These are phyloP conservation scores for Cosmorhoe ocellata DNA, from an alignment of 2,888 invertebrate species.

Conservation along the genomic window DNA sequence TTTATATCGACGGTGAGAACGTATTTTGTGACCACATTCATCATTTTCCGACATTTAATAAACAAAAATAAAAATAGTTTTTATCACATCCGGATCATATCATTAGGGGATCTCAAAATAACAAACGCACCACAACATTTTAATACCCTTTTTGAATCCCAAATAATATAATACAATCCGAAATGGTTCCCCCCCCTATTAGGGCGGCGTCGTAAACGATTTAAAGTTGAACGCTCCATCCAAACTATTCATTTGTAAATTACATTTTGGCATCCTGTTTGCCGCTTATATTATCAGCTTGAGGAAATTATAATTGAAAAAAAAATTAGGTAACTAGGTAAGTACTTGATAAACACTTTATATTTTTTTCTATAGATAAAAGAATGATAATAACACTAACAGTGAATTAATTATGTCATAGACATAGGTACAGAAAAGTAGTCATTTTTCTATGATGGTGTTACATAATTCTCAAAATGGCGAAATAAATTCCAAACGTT, in stretches of 20 bases:
- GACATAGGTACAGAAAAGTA: too few species aligned
- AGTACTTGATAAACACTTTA: too few species aligned
- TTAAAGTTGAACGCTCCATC: conserved; percentile 11
- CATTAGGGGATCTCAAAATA: conserved; percentile 32
- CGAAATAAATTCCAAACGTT: too few species aligned
- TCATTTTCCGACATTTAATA: conserved; percentile 5
- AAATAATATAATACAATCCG: conserved; percentile 39
- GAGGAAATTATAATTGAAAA: background rate
- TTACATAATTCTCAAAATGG: too few species aligned
- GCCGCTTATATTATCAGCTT: conserved; percentile 5
- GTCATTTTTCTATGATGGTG: too few species aligned
- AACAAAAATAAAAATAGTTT: conserved; percentile 21
- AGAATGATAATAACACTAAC: too few species aligned
- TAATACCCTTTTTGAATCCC: conserved; percentile 40
- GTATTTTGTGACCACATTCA: background rate
- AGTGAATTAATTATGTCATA: too few species aligned
- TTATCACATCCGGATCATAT: conserved; percentile 40
- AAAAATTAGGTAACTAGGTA: background rate
- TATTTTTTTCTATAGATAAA: too few species aligned
- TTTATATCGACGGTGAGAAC: too few species aligned
- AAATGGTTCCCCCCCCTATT: conserved; percentile 44
- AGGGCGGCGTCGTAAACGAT: conserved; percentile 33
- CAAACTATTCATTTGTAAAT: conserved; percentile 12
- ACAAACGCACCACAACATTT: conserved; percentile 42
- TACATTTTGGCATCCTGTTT: conserved; percentile 17